A percentile compares a stretch with the other conserved stretches of the same genome.
Evolutionary conservation across 2,797 vertebrate species (phyloP).

Genomic region (Phataginus tricuspis): DNA sequence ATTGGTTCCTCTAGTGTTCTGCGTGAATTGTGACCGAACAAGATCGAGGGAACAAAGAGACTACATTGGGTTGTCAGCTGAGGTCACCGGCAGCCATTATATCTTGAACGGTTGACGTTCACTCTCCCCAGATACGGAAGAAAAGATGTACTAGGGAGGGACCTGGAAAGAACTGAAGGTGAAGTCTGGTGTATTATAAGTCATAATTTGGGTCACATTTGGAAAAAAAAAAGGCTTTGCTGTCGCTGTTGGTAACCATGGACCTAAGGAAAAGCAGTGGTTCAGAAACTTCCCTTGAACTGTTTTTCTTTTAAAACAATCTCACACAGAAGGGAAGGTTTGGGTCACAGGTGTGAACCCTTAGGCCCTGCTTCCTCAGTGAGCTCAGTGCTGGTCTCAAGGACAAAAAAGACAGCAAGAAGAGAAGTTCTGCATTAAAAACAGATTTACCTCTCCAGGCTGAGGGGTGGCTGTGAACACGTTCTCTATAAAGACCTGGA

Average conservation of each 20-base stretch:
- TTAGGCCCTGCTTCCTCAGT: constrained; percentile 55
- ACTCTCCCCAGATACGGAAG: background rate
- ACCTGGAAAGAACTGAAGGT: constrained; percentile 50
- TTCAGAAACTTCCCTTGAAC: constrained; percentile 63
- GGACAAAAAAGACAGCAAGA: constrained; percentile 24
- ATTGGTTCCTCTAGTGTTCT: background rate
- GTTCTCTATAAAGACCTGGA: background rate
- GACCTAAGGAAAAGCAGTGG: constrained; percentile 74
- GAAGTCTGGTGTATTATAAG: constrained; percentile 46
- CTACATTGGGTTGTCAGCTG: background rate
- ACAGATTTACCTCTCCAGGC: constrained; percentile 9
- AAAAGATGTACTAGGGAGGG: background rate
- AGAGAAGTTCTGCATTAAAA: constrained; percentile 51
- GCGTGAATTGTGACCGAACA: background rate
- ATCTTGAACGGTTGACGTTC: background rate
- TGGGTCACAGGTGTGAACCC: constrained; percentile 65
- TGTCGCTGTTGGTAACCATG: constrained; percentile 61
- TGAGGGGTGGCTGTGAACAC: background rate
- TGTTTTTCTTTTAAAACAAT: constrained; percentile 65
- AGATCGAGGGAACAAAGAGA: constrained; percentile 24
- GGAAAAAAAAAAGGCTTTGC: background rate
- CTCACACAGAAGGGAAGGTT: constrained; percentile 64
- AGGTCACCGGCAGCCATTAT: background rate
- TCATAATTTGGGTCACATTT: constrained; percentile 72
- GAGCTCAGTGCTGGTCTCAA: constrained; percentile 56